Conservation (phyloP, 1,140 invertebrate genomes). For the Gryon sp. region DNA sequence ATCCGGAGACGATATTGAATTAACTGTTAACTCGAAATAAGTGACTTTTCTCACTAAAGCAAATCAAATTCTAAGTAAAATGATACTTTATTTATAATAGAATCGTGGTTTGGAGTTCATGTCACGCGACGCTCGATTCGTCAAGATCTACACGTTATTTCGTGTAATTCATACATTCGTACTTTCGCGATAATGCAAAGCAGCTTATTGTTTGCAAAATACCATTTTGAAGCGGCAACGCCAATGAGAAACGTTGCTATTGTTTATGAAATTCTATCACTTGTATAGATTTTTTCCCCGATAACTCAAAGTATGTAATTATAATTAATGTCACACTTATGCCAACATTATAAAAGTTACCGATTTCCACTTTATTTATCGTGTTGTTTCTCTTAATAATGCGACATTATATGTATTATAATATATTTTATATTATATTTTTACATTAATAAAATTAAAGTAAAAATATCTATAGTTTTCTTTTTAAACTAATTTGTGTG, state of each 20-base stretch:
- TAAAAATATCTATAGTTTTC: too few species aligned
- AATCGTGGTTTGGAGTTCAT: conserved; percentile 6
- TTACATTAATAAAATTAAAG: too few species aligned
- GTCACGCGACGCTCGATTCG: conserved; percentile 36
- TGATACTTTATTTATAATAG: too few species aligned
- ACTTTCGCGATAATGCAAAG: conserved; percentile 53
- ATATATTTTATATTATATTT: too few species aligned
- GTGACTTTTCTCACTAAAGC: conserved; percentile 24
- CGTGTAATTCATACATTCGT: conserved; percentile 28
- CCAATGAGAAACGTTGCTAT: conserved; percentile 41
- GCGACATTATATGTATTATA: too few species aligned
- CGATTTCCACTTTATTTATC: too few species aligned
- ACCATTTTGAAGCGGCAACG: conserved; percentile 38
- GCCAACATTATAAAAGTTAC: neutral
- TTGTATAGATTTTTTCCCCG: conserved; percentile 32
- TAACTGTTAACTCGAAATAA: too few species aligned
- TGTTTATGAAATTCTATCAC: conserved; percentile 47
- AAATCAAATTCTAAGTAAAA: neutral
- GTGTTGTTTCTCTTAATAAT: too few species aligned
- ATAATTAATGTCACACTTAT: conserved; percentile 6
- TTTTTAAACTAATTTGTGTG: too few species aligned
- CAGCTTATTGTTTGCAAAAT: conserved; percentile 59
- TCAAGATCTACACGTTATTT: conserved; percentile 15
- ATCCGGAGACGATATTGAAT: too few species aligned
- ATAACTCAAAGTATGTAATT: conserved; percentile 26